Evolutionary conservation across 2,888 invertebrate species (phyloP).

Genomic region (Ormyrus labotus): DNA sequence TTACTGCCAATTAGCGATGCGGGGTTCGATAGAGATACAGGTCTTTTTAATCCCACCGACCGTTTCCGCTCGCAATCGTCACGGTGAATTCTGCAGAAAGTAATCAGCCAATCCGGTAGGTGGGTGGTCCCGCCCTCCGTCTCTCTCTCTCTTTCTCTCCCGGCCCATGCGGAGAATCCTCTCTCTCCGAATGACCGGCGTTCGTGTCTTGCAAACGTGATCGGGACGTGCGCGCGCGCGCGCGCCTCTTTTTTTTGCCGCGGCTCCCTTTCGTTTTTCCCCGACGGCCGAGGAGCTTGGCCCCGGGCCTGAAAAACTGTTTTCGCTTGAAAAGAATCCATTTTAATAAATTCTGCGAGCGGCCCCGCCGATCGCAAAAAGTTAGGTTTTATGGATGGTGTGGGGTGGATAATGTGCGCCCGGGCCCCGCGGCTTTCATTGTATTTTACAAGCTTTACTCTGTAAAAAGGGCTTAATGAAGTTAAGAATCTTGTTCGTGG

Average conservation of each 20-base stretch:
- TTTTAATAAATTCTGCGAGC: conserved; percentile 45
- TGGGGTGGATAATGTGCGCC: not conserved
- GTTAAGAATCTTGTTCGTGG: no score
- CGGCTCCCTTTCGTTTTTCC: not conserved
- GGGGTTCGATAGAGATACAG: conserved; percentile 35
- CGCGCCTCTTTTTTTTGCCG: not conserved
- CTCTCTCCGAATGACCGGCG: conserved; percentile 69
- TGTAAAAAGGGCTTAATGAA: not conserved
- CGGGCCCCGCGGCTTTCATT: not conserved
- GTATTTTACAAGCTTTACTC: not conserved
- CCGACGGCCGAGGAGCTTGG: not conserved
- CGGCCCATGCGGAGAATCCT: not conserved
- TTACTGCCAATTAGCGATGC: conserved; percentile 57
- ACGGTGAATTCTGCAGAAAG: conserved; percentile 54
- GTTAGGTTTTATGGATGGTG: conserved; percentile 24
- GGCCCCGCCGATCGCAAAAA: conserved; percentile 24
- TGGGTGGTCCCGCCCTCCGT: conserved; percentile 67
- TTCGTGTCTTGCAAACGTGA: conserved; percentile 69
- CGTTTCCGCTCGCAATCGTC: conserved; percentile 41
- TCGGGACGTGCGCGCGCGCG: conserved; percentile 50
- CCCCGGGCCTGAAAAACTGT: not conserved
- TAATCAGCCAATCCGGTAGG: conserved; percentile 64
- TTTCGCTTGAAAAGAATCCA: conserved; percentile 7
- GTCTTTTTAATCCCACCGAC: conserved; percentile 40
- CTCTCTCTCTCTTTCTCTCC: conserved; percentile 49